Evolutionary conservation across 2,888 invertebrate species (phyloP).

Genomic region (Galerucella nymphaeae): DNA sequence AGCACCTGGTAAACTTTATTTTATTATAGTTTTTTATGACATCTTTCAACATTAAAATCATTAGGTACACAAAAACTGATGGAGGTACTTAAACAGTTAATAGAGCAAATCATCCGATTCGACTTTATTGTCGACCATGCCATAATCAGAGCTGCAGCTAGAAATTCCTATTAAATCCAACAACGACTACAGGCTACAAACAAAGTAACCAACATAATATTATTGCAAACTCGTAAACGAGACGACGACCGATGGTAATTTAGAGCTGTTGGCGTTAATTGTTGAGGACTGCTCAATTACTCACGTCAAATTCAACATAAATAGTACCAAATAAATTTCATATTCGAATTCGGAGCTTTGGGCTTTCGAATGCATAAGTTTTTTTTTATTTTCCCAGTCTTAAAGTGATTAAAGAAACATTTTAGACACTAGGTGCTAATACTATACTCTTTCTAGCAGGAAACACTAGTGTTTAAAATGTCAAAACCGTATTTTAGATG

Average conservation of each 20-base stretch:
- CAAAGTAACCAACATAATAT: slow-evolving; percentile 23
- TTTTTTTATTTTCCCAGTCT: too few relatives aligned
- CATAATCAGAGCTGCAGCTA: neutral
- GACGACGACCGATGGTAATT: slow-evolving; percentile 9
- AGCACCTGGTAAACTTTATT: too few relatives aligned
- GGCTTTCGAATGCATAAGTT: too few relatives aligned
- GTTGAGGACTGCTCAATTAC: slow-evolving; percentile 1
- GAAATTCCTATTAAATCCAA: slow-evolving; percentile 13
- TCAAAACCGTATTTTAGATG: too few relatives aligned
- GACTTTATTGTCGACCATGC: neutral
- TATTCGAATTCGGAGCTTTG: neutral
- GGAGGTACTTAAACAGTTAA: neutral
- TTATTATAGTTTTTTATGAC: too few relatives aligned
- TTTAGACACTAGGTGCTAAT: too few relatives aligned
- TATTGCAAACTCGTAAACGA: slow-evolving; percentile 13
- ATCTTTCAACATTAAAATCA: neutral
- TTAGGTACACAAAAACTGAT: neutral
- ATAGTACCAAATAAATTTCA: slow-evolving; percentile 1
- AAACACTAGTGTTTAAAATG: too few relatives aligned
- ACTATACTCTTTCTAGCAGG: too few relatives aligned
- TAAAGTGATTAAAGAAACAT: too few relatives aligned
- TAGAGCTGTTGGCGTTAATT: slow-evolving; percentile 13
- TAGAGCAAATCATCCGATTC: neutral
- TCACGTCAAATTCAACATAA: neutral
- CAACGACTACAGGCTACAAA: slow-evolving; percentile 14